phyloP scores from a whole-genome alignment of 2,797 vertebrate species.

The Galago senegalensis region DNA sequence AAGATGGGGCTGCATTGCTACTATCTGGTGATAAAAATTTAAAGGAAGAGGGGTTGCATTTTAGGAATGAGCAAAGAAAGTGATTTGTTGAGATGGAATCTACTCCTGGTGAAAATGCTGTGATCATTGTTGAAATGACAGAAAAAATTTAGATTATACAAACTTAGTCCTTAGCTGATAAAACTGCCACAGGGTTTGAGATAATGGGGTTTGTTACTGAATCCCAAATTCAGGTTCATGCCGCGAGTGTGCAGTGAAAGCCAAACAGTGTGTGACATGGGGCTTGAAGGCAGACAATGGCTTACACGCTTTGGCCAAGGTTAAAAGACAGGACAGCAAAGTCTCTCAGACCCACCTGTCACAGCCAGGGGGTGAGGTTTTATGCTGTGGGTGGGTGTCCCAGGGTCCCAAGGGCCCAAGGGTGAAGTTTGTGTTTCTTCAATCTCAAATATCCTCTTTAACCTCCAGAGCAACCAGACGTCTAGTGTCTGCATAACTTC shows the following conservation, averaged over 20 bases:
- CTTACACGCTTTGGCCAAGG: neutral
- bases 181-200: neutral
- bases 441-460: neutral
- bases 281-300: neutral
- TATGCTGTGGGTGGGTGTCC: neutral
- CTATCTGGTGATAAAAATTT: neutral
- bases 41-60: neutral
- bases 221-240: neutral
- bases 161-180: neutral
- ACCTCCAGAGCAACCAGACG: too few species aligned
- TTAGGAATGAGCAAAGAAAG: neutral
- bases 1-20: neutral
- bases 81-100: neutral
- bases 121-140: neutral
- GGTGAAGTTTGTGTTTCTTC: neutral
- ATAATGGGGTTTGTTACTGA: neutral
- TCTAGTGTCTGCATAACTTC: neutral
- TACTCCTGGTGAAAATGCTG: neutral
- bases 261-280: neutral
- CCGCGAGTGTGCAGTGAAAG: neutral
- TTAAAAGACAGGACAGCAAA: neutral
- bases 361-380: neutral
- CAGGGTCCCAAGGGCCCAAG: neutral
- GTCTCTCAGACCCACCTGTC: neutral
- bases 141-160: neutral